phyloP scores from a whole-genome alignment of 2,888 invertebrate species.

The Plagiodera versicolora region DNA sequence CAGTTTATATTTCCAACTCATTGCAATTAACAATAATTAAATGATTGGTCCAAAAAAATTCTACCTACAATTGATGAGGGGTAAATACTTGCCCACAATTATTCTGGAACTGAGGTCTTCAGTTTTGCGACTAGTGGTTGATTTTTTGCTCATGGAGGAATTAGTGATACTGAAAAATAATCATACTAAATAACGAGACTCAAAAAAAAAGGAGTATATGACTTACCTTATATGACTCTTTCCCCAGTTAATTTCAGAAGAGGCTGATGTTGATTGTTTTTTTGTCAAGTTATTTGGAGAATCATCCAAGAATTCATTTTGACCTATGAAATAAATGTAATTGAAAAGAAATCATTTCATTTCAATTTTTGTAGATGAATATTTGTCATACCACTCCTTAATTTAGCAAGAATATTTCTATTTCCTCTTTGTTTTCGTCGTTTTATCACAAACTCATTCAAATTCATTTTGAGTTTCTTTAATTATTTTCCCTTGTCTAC shows the following conservation, averaged over 20 bases:
- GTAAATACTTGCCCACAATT: conserved; percentile 35
- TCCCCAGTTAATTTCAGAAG: conserved; percentile 12
- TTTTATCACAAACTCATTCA: conserved; percentile 10
- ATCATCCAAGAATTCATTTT: neutral
- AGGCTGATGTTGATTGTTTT: neutral
- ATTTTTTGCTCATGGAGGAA: conserved; percentile 35
- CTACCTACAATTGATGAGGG: neutral
- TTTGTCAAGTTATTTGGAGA: neutral
- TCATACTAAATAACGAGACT: neutral
- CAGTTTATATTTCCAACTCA: too few relatives aligned
- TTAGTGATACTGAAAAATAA: conserved; percentile 31
- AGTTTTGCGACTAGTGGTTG: conserved; percentile 30
- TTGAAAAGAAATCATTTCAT: too few relatives aligned
- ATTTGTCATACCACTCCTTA: neutral
- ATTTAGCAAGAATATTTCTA: neutral
- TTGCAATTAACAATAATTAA: too few relatives aligned
- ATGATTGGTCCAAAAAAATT: too few relatives aligned
- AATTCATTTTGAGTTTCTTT: conserved; percentile 4
- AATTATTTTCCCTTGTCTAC: too few relatives aligned
- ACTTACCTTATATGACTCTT: conserved; percentile 7
- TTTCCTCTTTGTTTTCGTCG: neutral
- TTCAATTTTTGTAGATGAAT: too few relatives aligned
- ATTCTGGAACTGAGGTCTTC: conserved; percentile 34
- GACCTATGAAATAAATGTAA: neutral
- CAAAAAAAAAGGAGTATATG: neutral